Evolutionary conservation across 2,888 invertebrate genomes (phyloP), one percentile per base, ranked within the genome.

Genomic region (Acleris literana): DNA sequence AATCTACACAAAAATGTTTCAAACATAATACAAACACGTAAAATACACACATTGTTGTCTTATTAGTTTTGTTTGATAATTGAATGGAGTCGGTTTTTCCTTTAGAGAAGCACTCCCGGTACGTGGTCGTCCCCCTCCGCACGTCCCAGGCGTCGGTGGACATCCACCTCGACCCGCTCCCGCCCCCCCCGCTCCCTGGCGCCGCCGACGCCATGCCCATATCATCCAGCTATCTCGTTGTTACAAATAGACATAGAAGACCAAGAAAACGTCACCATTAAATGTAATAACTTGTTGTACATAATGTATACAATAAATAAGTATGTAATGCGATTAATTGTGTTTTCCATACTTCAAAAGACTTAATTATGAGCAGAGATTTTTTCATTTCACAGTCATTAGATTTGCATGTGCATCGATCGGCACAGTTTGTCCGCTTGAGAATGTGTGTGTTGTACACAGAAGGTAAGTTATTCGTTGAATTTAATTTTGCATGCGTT

Each of bases 331-430:
- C 70, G 70, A 72, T 70, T 64, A 67, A 76, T 70, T 74, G 65
- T 71, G 73, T 71, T 74, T 69, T 70, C 77, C 76, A 70, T 75
- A 75, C 25, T 25, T 44, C 17, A 33, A 49, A 51, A 43, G 55
- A 44, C 44, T 29, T 33, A 46, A 55, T 76, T 82, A 74, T 80
- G 88, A 88, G 88, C 90, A 90, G 90, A 90, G 90, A 85, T 89
- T 87, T 74, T 89, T 87, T 74, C 74, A 64, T 55, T 67, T 68
- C 53, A 67, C 62, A n/a, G 20, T 65, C 66, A 68, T 63, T 69
- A 64, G 59, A 63, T 56, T 74, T 85, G 87, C 85, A 86, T 86
- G 86, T 77, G 77, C 74, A 82, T 78, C 73, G 75, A 82, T 78
- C 73, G 75, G 76, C 74, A 77, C 74, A 74, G 54, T 56, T 70